phyloP scores from a whole-genome alignment of 2,113 vertebrate species.

The Amazona guildingii region DNA sequence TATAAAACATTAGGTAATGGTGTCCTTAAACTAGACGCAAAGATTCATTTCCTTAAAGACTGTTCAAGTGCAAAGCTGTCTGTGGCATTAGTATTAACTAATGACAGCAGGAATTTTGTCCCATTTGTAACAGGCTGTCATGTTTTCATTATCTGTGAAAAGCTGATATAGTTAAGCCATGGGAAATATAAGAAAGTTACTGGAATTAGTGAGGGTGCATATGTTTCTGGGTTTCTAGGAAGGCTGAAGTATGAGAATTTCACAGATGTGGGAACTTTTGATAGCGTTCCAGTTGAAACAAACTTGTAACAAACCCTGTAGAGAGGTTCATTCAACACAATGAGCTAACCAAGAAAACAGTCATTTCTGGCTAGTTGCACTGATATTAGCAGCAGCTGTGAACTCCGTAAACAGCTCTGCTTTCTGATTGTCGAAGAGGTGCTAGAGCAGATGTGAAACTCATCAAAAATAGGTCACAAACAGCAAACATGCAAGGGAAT shows the following conservation, averaged over 20 bases:
- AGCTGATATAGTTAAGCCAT: not conserved
- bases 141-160: not conserved
- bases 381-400: constrained; percentile 54
- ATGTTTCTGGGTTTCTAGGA: constrained; percentile 59
- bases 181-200: constrained; percentile 14
- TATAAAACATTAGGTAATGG: not conserved
- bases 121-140: not conserved
- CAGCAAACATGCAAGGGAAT: constrained; percentile 43
- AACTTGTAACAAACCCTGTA: constrained; percentile 50
- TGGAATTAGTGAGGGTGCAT: constrained; percentile 20
- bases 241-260: constrained; percentile 39
- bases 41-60: not conserved
- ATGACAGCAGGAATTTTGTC: not conserved
- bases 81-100: not conserved
- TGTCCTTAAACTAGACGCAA: not conserved
- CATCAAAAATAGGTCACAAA: constrained; percentile 54
- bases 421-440: constrained; percentile 64
- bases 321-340: constrained; percentile 61
- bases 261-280: constrained; percentile 57
- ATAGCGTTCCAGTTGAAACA: constrained; percentile 56
- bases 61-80: not conserved
- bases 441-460: constrained; percentile 61
- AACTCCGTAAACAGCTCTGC: constrained; percentile 57
- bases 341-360: constrained; percentile 65
- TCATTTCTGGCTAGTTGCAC: constrained; percentile 44